phyloP scores from a whole-genome alignment of 2,797 vertebrate species.

The Typhlichthys subterraneus region DNA sequence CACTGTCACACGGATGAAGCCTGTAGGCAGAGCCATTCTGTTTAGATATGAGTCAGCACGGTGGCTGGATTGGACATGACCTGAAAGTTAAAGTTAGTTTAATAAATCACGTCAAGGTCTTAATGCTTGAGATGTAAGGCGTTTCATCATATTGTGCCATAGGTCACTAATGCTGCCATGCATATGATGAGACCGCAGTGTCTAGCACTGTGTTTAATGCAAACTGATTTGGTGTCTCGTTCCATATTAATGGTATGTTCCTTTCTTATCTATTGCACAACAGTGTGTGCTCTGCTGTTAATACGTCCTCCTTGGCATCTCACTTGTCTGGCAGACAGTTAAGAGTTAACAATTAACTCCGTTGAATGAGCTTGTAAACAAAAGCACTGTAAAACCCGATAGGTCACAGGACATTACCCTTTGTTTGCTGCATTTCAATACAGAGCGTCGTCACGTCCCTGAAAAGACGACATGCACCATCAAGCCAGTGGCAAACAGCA shows the following conservation, averaged over 20 bases:
- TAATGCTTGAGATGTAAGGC: constrained; percentile 21
- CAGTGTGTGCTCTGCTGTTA: constrained; percentile 37
- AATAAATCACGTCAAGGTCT: constrained; percentile 1
- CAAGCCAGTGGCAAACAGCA: constrained; percentile 39
- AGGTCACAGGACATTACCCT: constrained; percentile 72
- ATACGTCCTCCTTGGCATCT: constrained; percentile 31
- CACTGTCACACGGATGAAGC: constrained; percentile 41
- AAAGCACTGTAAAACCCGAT: constrained; percentile 61
- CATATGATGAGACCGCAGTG: constrained; percentile 5
- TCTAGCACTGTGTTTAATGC: constrained; percentile 10
- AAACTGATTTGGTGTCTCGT: constrained; percentile 13
- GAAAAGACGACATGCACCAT: constrained; percentile 58
- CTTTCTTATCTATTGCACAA: constrained; percentile 47
- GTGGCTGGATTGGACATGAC: constrained; percentile 19
- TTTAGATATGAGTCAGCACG: constrained; percentile 22
- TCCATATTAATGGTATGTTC: constrained; percentile 13
- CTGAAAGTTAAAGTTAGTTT: neutral
- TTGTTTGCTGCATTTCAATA: constrained; percentile 56
- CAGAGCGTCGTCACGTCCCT: constrained; percentile 34
- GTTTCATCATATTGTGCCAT: constrained; percentile 27
- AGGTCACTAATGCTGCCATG: neutral
- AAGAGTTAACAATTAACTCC: constrained; percentile 74
- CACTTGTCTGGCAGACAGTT: constrained; percentile 39
- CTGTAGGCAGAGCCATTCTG: constrained; percentile 11
- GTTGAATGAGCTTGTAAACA: constrained; percentile 69